These are phyloP conservation scores for Hepsetus odoe DNA, from an alignment of 2,113 vertebrate species.

Conservation along the genomic window DNA sequence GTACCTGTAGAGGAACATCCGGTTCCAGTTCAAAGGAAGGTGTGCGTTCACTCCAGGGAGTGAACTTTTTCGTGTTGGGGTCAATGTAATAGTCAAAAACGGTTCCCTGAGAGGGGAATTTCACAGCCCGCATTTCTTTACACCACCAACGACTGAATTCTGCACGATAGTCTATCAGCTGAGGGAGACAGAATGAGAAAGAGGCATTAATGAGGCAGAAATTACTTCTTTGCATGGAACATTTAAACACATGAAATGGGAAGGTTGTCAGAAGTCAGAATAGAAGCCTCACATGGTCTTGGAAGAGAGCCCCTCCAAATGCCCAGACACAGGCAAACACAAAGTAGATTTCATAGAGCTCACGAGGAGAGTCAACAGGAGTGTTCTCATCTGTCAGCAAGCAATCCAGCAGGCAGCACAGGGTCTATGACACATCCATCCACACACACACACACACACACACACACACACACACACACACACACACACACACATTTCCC, in stretches of 20 bases:
- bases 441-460: too few relatives aligned
- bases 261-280: not conserved
- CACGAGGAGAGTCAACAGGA: conserved; percentile 79
- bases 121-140: conserved; percentile 83
- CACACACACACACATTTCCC: too few relatives aligned
- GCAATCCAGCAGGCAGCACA: conserved; percentile 80
- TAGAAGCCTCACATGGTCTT: conserved; percentile 78
- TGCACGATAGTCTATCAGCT: conserved; percentile 80
- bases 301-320: conserved; percentile 82
- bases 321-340: conserved; percentile 81
- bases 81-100: conserved; percentile 87
- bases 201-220: not conserved
- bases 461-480: not conserved
- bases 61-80: conserved; percentile 80
- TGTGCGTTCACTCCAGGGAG: conserved; percentile 75
- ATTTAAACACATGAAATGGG: not conserved
- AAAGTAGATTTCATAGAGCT: conserved; percentile 82
- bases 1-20: conserved; percentile 73
- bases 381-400: conserved; percentile 80
- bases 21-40: conserved; percentile 74
- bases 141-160: conserved; percentile 85
- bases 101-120: conserved; percentile 80
- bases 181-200: conserved; percentile 34
- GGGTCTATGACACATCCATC: conserved; percentile 65
- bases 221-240: not conserved